Evolutionary conservation across 2,113 vertebrate species (phyloP).

Genomic region (Pyrgilauda ruficollis): DNA sequence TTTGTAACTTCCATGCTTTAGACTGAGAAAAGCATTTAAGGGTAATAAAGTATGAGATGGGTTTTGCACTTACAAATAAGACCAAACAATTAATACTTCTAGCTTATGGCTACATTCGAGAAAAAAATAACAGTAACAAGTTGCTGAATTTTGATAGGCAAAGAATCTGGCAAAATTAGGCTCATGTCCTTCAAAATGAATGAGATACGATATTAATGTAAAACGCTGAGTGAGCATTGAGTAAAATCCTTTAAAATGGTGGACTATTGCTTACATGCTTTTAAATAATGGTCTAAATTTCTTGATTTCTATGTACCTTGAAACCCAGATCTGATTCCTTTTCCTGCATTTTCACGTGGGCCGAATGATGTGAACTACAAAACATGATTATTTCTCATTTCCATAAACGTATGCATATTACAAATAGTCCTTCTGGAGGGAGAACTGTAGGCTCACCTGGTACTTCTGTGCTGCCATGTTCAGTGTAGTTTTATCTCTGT

Average conservation of each 20-base stretch:
- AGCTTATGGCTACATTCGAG: background rate
- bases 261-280: background rate
- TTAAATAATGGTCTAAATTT: background rate
- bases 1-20: background rate
- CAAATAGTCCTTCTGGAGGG: background rate
- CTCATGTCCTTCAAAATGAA: background rate
- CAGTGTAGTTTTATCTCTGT: background rate
- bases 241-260: background rate
- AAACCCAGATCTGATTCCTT: background rate
- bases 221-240: background rate
- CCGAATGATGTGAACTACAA: background rate
- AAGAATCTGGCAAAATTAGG: background rate
- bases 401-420: background rate
- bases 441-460: background rate
- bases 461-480: background rate
- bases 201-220: background rate
- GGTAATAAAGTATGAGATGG: background rate
- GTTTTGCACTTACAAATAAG: background rate
- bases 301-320: background rate
- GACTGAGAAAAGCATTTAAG: background rate
- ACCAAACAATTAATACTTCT: background rate
- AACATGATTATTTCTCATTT: background rate
- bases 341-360: background rate
- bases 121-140: background rate
- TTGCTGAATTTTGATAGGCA: background rate